These are phyloP conservation scores for Melanotaenia nigrans DNA, from an alignment of 2,797 vertebrate species.

Conservation along the genomic window DNA sequence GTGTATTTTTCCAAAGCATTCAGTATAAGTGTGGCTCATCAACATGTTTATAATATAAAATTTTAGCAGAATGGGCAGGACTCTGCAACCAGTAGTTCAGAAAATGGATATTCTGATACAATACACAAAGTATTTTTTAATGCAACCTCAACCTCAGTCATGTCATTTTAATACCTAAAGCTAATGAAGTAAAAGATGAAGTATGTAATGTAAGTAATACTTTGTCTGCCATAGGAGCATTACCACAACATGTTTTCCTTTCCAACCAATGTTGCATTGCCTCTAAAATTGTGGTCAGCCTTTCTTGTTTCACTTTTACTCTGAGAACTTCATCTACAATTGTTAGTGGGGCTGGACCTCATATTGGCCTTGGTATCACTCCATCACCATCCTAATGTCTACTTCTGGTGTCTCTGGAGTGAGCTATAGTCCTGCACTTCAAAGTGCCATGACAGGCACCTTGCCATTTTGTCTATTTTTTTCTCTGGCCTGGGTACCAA, in stretches of 20 bases:
- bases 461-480: neutral
- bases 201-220: too few relatives aligned
- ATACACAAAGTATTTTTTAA: neutral
- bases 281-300: neutral
- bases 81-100: neutral
- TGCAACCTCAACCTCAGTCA: neutral
- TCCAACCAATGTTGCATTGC: neutral
- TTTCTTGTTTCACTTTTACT: neutral
- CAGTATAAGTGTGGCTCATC: neutral
- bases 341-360: neutral
- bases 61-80: neutral
- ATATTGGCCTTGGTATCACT: neutral
- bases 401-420: neutral
- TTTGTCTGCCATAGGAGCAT: too few relatives aligned
- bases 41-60: neutral
- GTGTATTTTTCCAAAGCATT: neutral
- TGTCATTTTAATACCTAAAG: too few relatives aligned
- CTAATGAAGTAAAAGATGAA: too few relatives aligned
- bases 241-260: too few relatives aligned
- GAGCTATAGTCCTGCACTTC: slow-evolving; percentile 1
- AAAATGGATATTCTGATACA: neutral
- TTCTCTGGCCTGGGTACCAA: neutral
- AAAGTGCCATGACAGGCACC: neutral
- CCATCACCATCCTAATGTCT: neutral
- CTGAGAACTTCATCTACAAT: neutral